Conservation (phyloP, 2,797 vertebrate species). For the Phoxinus dragarum region DNA sequence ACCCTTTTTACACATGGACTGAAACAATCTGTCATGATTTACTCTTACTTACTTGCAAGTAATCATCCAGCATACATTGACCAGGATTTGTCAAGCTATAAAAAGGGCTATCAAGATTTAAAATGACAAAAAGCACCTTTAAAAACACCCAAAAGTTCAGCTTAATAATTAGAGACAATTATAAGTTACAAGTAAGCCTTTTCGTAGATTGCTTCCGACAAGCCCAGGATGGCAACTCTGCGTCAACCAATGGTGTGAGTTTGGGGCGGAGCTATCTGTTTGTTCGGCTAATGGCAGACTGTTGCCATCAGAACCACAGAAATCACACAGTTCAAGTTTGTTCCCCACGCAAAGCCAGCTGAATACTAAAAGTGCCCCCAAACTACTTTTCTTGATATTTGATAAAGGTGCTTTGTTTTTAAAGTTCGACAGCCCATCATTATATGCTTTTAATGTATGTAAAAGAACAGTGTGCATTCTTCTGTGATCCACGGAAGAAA, state of each 20-base stretch:
- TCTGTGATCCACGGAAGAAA: not conserved
- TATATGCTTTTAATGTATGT: not conserved
- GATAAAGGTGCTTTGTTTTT: not conserved
- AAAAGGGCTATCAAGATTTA: not conserved
- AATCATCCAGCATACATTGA: not conserved
- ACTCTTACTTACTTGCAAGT: slow-evolving; percentile 13
- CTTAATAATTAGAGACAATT: not conserved
- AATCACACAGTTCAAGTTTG: not conserved
- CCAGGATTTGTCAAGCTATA: not conserved
- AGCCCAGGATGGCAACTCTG: not conserved
- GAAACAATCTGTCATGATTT: not conserved
- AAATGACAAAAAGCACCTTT: not conserved
- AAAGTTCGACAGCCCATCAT: not conserved
- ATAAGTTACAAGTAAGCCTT: not conserved
- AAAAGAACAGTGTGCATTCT: not conserved
- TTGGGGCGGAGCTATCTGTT: not conserved
- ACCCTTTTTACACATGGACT: not conserved
- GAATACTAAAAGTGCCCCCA: not conserved
- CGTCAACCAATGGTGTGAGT: not conserved
- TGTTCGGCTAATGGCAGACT: not conserved
- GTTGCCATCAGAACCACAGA: not conserved
- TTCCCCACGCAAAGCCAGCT: not conserved
- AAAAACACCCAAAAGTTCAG: not conserved
- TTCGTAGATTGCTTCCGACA: not conserved
- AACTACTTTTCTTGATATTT: not conserved